Conservation (phyloP, 2,888 invertebrate species). For the Patella caerulea region DNA sequence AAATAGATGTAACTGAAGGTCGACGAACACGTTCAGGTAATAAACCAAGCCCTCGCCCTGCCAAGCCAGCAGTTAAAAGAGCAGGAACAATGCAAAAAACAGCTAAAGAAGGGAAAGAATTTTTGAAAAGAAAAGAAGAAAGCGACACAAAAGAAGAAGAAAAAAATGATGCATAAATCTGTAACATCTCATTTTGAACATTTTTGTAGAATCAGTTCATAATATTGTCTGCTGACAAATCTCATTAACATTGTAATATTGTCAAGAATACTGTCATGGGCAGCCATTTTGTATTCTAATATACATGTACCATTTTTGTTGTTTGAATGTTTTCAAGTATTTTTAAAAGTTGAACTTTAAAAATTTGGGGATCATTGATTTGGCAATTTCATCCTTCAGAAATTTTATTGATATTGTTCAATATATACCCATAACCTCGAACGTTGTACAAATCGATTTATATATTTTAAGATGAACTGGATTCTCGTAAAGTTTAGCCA, state of each 20-base stretch:
- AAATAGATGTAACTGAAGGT: constrained; percentile 53
- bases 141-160: constrained; percentile 34
- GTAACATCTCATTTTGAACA: neutral
- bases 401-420: no score
- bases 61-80: constrained; percentile 58
- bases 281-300: neutral
- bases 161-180: neutral
- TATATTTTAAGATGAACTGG: no score
- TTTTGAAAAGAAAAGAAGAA: constrained; percentile 45
- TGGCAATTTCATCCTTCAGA: no score
- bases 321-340: constrained; percentile 5
- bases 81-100: constrained; percentile 74
- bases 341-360: no score
- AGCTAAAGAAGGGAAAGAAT: constrained; percentile 78
- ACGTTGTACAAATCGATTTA: no score
- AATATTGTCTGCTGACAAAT: no score
- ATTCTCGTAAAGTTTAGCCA: no score
- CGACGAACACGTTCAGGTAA: constrained; percentile 56
- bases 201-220: neutral
- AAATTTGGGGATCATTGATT: no score
- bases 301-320: neutral
- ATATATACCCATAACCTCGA: no score
- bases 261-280: no score
- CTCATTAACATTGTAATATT: no score
- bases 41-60: constrained; percentile 36